Base-by-base conservation (phyloP, 2,113 vertebrate species). In the Lasiurus borealis region DNA sequence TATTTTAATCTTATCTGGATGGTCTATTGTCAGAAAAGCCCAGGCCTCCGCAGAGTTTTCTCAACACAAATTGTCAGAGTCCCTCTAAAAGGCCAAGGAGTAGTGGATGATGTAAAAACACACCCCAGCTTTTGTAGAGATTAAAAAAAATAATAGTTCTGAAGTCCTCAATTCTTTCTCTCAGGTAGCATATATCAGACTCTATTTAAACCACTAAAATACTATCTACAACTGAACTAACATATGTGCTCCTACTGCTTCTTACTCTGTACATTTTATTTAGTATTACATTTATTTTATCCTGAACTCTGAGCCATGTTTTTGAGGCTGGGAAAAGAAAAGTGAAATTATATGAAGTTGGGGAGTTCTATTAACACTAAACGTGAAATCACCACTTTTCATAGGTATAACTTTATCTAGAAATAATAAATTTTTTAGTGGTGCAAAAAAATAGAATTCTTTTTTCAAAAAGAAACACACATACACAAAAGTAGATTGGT, bases 1-100 rank as follows among this genome's bases (percentile, higher is more conserved):
- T 6, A 93, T 92, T 95, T 96, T 76, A 90, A 48, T 93, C 77
- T 91, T 90, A 78, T 66, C 69, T 80, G 73, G 73, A 31, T 90
- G 48, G 8, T 94, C 50, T 78, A 16, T 36, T 48, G 27, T 93
- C 50, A 85, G 94, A 76, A 72, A 82, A 68, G 12, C 31, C 9
- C 23, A 54, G 54, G 36, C 50, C 48, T 23, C 34, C 18, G 34
- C 15, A 57, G 40, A 62, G 2, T 7, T 52, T 92, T 96, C 82
- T 76, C 31, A 12, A 59, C n/a, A 54, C 3, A 66, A 82, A 29
- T 34, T 54, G 36, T 78, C 19, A 82, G 54, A n/a, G 29, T 52
- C 10, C 25, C 25, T 54, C 27, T 54, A 27, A 92, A 75, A 86
- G 48, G 23, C 23, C 16, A 93, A 69, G 40, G 52, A 86, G 5